phyloP scores from a whole-genome alignment of 2,113 vertebrate genomes.

The Gallinago jamesoni region DNA sequence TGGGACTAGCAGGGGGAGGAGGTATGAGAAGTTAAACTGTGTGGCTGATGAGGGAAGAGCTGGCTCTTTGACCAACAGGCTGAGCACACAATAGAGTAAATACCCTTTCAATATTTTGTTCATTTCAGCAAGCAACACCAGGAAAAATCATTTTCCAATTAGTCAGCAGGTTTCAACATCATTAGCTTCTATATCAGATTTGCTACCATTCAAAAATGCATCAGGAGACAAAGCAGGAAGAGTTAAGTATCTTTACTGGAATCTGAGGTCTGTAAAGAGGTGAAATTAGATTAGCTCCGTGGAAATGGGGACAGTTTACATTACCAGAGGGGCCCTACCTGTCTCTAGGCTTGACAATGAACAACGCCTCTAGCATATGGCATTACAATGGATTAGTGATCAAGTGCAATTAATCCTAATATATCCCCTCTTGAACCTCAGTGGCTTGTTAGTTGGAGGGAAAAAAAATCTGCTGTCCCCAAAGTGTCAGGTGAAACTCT shows the following conservation, averaged over 20 bases:
- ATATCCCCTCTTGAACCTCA: conserved; percentile 76
- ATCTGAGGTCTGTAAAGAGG: conserved; percentile 70
- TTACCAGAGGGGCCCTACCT: conserved; percentile 76
- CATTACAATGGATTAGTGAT: conserved; percentile 77
- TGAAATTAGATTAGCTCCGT: conserved; percentile 75
- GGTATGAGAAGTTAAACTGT: conserved; percentile 44
- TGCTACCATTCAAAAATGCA: conserved; percentile 74
- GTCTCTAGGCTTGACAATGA: conserved; percentile 75
- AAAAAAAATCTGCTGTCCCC: conserved; percentile 66
- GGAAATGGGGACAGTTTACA: conserved; percentile 71
- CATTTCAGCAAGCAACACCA: conserved; percentile 53
- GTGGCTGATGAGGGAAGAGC: neutral
- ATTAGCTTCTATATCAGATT: conserved; percentile 77
- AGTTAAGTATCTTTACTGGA: conserved; percentile 74
- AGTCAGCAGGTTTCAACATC: conserved; percentile 75
- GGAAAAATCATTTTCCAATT: conserved; percentile 73
- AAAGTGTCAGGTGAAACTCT: conserved; percentile 78
- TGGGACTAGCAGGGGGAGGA: neutral
- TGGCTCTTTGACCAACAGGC: neutral
- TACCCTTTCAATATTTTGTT: conserved; percentile 29
- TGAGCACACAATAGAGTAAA: conserved; percentile 40
- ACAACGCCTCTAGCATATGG: conserved; percentile 76
- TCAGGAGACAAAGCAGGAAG: conserved; percentile 72
- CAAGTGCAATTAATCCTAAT: conserved; percentile 81
- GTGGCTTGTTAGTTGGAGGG: conserved; percentile 67